phyloP scores from a whole-genome alignment of 2,888 invertebrate genomes.

The Eudemis profundana region DNA sequence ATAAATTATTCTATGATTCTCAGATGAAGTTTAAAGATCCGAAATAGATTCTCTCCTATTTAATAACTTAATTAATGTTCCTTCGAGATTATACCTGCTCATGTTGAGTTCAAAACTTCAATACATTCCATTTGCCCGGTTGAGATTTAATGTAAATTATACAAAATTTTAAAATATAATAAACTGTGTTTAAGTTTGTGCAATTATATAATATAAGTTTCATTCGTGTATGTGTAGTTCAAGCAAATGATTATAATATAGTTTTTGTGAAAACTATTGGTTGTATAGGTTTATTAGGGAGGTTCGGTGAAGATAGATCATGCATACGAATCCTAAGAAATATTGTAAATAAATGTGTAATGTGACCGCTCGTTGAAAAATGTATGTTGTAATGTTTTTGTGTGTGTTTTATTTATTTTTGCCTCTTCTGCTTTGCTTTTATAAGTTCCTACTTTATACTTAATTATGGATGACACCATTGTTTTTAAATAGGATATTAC shows the following conservation, averaged over 20 bases:
- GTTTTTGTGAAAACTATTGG: constrained; percentile 20
- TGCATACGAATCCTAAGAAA: constrained; percentile 2
- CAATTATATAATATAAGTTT: constrained; percentile 24
- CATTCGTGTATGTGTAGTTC: constrained; percentile 18
- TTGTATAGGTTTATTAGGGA: constrained; percentile 10
- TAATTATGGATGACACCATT: neutral
- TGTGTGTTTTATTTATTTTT: constrained; percentile 62
- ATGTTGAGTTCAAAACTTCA: constrained; percentile 28
- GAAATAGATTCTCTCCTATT: constrained; percentile 37
- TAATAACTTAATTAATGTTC: constrained; percentile 7
- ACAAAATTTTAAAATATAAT: neutral
- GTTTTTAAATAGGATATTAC: too few species aligned
- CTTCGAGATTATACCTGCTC: constrained; percentile 8
- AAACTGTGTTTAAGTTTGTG: neutral
- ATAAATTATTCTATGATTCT: neutral
- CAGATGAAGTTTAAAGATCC: neutral
- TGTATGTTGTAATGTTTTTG: constrained; percentile 73
- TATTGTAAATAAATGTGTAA: constrained; percentile 23
- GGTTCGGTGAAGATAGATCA: constrained; percentile 5
- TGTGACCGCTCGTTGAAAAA: constrained; percentile 62
- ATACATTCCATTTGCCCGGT: constrained; percentile 52
- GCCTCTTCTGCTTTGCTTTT: constrained; percentile 5
- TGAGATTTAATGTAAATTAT: neutral
- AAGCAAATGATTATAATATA: constrained; percentile 8
- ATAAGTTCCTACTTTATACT: neutral